Conservation (phyloP, 1,140 invertebrate genomes). For the Apis florea region DNA sequence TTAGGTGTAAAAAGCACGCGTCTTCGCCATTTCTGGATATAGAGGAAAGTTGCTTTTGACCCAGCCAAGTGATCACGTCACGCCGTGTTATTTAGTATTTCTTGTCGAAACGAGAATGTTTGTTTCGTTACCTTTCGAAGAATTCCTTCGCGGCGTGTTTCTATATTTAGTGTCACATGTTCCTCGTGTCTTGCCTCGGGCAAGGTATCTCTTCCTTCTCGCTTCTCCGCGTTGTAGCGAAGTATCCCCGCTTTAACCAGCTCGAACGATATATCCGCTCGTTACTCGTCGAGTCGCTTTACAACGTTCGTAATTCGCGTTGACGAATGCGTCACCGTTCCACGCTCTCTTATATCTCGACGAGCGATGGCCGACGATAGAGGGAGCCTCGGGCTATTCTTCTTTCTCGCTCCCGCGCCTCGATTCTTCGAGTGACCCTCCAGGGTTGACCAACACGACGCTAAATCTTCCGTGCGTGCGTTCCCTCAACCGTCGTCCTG, state of each 20-base stretch:
- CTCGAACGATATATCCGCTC: neutral
- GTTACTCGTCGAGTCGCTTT: slow-evolving; percentile 10
- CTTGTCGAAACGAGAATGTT: neutral
- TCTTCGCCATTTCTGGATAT: too few relatives aligned
- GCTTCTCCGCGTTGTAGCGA: neutral
- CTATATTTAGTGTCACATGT: slow-evolving; percentile 63
- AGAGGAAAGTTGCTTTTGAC: too few relatives aligned
- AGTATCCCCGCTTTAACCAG: neutral
- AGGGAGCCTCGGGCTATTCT: neutral
- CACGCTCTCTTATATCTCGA: neutral
- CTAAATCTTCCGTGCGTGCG: slow-evolving; percentile 28
- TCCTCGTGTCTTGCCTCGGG: slow-evolving; percentile 48
- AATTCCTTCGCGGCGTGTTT: slow-evolving; percentile 47
- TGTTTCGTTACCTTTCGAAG: slow-evolving; percentile 49
- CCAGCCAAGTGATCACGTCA: too few relatives aligned
- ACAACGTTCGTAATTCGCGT: slow-evolving; percentile 17
- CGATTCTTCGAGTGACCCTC: slow-evolving; percentile 33
- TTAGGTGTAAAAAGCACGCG: too few relatives aligned
- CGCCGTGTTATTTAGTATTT: slow-evolving; percentile 23
- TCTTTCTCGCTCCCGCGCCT: neutral
- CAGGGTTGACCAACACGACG: slow-evolving; percentile 43
- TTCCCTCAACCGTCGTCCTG: slow-evolving; percentile 30
- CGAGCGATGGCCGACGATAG: slow-evolving; percentile 19
- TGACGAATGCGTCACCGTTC: slow-evolving; percentile 29
- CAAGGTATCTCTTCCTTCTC: slow-evolving; percentile 38